Evolutionary conservation across 2,797 vertebrate genomes (phyloP).

Genomic region (Lagocephalus sceleratus): DNA sequence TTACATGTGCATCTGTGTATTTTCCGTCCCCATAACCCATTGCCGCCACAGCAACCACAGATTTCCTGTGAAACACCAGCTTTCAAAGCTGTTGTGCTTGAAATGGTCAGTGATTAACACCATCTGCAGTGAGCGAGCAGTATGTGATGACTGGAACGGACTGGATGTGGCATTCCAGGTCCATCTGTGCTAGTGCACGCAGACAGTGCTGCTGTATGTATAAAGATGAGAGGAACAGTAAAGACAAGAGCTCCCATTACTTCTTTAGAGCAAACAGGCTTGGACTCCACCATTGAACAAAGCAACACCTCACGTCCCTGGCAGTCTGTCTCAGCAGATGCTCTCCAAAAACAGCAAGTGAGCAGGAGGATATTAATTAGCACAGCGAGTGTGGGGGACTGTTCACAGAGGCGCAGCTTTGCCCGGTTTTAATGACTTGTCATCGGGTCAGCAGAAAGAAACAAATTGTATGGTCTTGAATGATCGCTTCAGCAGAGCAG

Average conservation of each 20-base stretch:
- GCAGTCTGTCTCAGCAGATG: slow-evolving; percentile 34
- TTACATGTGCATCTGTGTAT: neutral
- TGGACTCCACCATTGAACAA: slow-evolving; percentile 39
- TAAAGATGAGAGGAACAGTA: slow-evolving; percentile 2
- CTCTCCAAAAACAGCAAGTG: slow-evolving; percentile 36
- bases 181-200: slow-evolving; percentile 43
- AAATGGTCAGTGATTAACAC: slow-evolving; percentile 50
- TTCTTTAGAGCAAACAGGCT: slow-evolving; percentile 20
- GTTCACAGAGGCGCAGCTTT: slow-evolving; percentile 22
- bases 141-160: slow-evolving; percentile 40
- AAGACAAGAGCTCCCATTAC: slow-evolving; percentile 4
- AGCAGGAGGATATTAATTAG: slow-evolving; percentile 59
- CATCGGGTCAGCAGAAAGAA: slow-evolving; percentile 39
- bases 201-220: slow-evolving; percentile 7
- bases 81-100: slow-evolving; percentile 20
- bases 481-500: slow-evolving; percentile 12
- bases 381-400: slow-evolving; percentile 20
- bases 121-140: slow-evolving; percentile 49
- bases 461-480: slow-evolving; percentile 10
- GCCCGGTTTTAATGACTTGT: slow-evolving; percentile 32
- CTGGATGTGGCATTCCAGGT: slow-evolving; percentile 35
- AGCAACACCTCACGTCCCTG: slow-evolving; percentile 41
- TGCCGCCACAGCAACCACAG: neutral
- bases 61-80: slow-evolving; percentile 27
- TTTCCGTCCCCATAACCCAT: neutral